phyloP scores from a whole-genome alignment of 2,113 vertebrate genomes.

The Phasianus colchicus region DNA sequence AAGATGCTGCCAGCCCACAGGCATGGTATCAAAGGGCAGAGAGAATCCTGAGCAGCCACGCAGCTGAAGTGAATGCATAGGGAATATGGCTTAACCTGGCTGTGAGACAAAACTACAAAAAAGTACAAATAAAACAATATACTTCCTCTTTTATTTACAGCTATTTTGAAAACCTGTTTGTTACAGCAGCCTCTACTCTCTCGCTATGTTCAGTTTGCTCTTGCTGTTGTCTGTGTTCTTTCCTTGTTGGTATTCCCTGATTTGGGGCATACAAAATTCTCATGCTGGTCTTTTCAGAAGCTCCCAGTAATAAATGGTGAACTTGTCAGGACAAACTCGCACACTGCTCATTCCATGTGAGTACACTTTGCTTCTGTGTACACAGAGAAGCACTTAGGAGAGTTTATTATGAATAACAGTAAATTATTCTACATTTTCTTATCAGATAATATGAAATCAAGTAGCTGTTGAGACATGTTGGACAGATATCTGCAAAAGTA shows the following conservation, averaged over 20 bases:
- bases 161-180: not conserved
- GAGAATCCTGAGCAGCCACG: not conserved
- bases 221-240: not conserved
- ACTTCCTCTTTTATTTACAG: not conserved
- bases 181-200: not conserved
- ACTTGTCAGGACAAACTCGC: constrained; percentile 42
- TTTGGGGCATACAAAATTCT: not conserved
- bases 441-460: constrained; percentile 51
- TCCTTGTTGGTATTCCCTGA: not conserved
- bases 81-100: not conserved
- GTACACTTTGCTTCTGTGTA: not conserved
- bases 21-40: accelerated
- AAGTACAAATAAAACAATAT: not conserved
- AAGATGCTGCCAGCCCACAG: not conserved
- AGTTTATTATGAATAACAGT: constrained; percentile 59
- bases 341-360: not conserved
- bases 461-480: constrained; percentile 53
- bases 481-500: constrained; percentile 34
- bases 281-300: not conserved
- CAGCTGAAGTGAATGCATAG: not conserved
- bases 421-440: constrained; percentile 60
- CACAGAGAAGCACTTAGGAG: constrained; percentile 39
- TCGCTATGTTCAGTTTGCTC: not conserved
- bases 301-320: not conserved
- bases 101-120: not conserved